phyloP scores from a whole-genome alignment of 2,113 vertebrate species.

The Passer montanus region DNA sequence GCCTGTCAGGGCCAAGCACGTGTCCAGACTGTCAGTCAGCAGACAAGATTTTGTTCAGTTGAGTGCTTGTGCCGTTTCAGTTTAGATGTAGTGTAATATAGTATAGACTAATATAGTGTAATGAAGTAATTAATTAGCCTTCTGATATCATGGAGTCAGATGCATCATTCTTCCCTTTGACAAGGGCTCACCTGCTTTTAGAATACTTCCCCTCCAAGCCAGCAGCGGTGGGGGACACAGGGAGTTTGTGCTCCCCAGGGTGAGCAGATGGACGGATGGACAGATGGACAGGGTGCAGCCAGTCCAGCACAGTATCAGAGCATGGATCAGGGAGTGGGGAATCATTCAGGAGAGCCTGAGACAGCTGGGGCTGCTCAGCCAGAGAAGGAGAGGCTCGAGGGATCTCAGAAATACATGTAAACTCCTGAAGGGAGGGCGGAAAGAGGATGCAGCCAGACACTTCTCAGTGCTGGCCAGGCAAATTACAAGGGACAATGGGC shows the following conservation, averaged over 20 bases:
- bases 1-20: no score
- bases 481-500: background rate
- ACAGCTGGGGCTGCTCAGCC: background rate
- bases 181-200: no score
- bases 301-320: background rate
- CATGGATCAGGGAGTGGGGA: background rate
- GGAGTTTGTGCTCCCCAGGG: background rate
- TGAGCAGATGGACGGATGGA: background rate
- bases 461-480: background rate
- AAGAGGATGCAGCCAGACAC: background rate
- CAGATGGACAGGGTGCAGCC: background rate
- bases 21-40: no score
- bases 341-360: background rate
- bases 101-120: no score
- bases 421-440: background rate
- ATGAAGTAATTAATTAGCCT: no score
- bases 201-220: background rate
- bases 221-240: background rate
- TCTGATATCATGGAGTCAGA: no score
- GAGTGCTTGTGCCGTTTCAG: no score
- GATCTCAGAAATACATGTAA: background rate
- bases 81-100: no score
- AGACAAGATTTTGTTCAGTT: no score
- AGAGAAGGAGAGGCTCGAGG: accelerated
- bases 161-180: no score